phyloP scores from a whole-genome alignment of 2,113 vertebrate species.

The Microcebus lehilahytsara region DNA sequence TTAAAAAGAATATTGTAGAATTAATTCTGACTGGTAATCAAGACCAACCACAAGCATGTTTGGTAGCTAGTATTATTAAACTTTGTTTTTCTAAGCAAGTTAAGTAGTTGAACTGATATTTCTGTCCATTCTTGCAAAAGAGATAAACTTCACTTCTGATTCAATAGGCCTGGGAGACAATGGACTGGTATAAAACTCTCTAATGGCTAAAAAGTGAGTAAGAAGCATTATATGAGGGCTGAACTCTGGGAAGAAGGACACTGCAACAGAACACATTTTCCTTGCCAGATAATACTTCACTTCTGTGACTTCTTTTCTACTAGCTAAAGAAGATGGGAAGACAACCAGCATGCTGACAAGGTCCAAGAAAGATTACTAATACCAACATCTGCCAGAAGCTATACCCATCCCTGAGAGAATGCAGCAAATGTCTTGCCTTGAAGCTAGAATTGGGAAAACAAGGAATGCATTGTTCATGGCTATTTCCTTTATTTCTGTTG shows the following conservation, averaged over 20 bases:
- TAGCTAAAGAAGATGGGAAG: neutral
- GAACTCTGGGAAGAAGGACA: neutral
- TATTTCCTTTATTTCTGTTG: slow-evolving; percentile 1
- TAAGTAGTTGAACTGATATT: neutral
- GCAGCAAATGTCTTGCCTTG: neutral
- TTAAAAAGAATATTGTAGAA: neutral
- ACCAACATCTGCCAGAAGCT: neutral
- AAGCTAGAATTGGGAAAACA: neutral
- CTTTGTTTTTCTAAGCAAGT: neutral
- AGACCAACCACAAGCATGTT: neutral
- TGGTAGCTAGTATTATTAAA: neutral
- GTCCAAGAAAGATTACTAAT: neutral
- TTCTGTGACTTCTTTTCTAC: neutral
- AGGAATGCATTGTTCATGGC: neutral
- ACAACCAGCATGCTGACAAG: neutral
- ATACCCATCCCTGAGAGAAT: neutral
- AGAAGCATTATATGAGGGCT: neutral
- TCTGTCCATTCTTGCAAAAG: neutral
- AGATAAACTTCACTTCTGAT: neutral
- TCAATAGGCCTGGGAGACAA: neutral
- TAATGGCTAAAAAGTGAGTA: neutral
- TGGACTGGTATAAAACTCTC: neutral
- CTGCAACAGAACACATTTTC: neutral
- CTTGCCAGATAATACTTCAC: neutral
- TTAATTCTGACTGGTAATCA: neutral